Percentiles rank a stretch among this genome's conserved stretches.
Evolutionary conservation across 2,113 vertebrate genomes (phyloP).

Genomic region (Leptodactylus fuscus): DNA sequence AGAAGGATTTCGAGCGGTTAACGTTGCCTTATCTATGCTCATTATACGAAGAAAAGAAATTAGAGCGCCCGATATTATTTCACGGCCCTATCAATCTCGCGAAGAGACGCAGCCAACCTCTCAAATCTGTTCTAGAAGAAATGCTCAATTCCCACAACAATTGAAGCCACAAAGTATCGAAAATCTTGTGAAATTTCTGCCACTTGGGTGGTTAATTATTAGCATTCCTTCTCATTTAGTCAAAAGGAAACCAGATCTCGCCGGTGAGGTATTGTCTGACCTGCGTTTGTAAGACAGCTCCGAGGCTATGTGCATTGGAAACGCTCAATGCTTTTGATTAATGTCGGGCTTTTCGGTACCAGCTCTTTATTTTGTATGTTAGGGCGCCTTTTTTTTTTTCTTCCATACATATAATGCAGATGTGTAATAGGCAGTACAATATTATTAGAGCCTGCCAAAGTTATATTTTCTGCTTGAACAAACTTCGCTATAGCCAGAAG

Average conservation of each 20-base stretch:
- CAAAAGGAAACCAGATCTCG: conserved; percentile 66
- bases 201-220: conserved; percentile 74
- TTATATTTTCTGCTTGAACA: conserved; percentile 40
- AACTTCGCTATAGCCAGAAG: conserved; percentile 18
- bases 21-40: conserved; percentile 34
- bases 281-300: conserved; percentile 63
- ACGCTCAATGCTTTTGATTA: conserved; percentile 61
- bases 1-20: background rate
- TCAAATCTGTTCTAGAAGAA: conserved; percentile 63
- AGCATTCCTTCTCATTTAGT: conserved; percentile 71
- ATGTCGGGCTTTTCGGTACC: conserved; percentile 62
- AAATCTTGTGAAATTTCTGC: conserved; percentile 73
- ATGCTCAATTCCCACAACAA: conserved; percentile 70
- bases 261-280: conserved; percentile 66
- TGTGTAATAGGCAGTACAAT: conserved; percentile 40
- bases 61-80: conserved; percentile 18
- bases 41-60: background rate
- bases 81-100: conserved; percentile 33
- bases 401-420: conserved; percentile 47
- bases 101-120: conserved; percentile 65
- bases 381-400: background rate
- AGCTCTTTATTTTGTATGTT: conserved; percentile 51
- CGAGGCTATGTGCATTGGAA: conserved; percentile 62
- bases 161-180: conserved; percentile 68
- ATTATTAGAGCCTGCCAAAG: conserved; percentile 41